phyloP scores from a whole-genome alignment of 2,113 vertebrate species.

The Calonectris borealis region DNA sequence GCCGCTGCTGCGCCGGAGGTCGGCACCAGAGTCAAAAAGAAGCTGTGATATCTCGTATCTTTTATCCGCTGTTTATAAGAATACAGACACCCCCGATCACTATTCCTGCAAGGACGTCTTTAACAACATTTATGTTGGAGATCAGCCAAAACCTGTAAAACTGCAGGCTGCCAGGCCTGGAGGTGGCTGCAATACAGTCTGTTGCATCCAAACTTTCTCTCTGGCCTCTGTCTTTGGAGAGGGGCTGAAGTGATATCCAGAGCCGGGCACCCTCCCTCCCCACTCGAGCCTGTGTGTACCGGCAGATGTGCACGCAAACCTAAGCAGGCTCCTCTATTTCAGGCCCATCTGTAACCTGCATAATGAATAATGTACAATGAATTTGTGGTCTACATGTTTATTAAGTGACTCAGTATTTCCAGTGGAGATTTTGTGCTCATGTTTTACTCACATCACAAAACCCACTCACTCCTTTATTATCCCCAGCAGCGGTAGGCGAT shows the following conservation, averaged over 20 bases:
- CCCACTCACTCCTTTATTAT: slow-evolving; percentile 58
- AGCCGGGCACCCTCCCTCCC: neutral
- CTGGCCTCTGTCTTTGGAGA: neutral
- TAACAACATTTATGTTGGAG: neutral
- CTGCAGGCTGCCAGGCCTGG: neutral
- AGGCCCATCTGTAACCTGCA: slow-evolving; percentile 9
- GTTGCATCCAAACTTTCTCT: neutral
- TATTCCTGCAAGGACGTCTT: neutral
- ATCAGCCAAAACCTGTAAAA: neutral
- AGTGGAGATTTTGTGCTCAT: slow-evolving; percentile 51
- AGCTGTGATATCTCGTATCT: neutral
- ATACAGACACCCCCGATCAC: neutral
- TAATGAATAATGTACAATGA: slow-evolving; percentile 3
- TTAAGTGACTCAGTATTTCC: slow-evolving; percentile 62
- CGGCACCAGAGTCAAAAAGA: neutral
- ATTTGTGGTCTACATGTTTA: slow-evolving; percentile 53
- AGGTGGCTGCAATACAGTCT: neutral
- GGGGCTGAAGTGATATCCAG: neutral
- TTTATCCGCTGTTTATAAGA: neutral
- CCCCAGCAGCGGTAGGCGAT: slow-evolving; percentile 17
- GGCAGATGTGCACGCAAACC: neutral
- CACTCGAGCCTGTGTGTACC: rapidly evolving
- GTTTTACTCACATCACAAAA: slow-evolving; percentile 49
- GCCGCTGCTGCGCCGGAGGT: neutral
- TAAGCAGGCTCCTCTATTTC: neutral